Evolutionary conservation across 2,797 vertebrate species (phyloP).

Genomic region (Dendrocincla fuliginosa): DNA sequence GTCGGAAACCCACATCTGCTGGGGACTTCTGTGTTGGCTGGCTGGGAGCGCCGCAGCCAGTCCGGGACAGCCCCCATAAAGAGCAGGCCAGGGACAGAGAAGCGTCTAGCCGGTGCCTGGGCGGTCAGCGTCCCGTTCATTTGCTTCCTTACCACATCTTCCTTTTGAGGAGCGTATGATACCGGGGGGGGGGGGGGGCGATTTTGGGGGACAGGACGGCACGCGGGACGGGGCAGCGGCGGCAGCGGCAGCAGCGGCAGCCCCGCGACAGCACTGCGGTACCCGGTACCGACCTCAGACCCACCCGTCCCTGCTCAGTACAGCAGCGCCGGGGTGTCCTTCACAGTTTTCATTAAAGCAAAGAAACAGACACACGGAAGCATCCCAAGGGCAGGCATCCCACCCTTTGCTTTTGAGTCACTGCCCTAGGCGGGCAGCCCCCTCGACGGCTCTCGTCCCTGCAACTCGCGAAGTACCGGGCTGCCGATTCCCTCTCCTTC

Average conservation of each 20-base stretch:
- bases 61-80: background rate
- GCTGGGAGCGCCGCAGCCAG: background rate
- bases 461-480: background rate
- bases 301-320: background rate
- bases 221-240: background rate
- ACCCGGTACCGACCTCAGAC: background rate
- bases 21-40: background rate
- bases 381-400: background rate
- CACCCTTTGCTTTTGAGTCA: background rate
- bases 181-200: accelerated
- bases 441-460: background rate
- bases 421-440: background rate
- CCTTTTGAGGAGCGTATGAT: background rate
- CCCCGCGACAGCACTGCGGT: accelerated
- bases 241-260: background rate
- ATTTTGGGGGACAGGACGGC: background rate
- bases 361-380: background rate
- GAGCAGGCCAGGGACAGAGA: conserved; percentile 21
- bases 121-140: background rate
- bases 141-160: background rate
- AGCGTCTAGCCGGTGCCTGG: background rate
- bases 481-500: background rate
- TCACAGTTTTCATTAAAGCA: background rate
- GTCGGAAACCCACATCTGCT: conserved; percentile 29
- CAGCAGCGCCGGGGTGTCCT: background rate